Base-by-base conservation (phyloP, 53 echinoderm and acorn worm species). In the Mesocentrotus franciscanus region DNA sequence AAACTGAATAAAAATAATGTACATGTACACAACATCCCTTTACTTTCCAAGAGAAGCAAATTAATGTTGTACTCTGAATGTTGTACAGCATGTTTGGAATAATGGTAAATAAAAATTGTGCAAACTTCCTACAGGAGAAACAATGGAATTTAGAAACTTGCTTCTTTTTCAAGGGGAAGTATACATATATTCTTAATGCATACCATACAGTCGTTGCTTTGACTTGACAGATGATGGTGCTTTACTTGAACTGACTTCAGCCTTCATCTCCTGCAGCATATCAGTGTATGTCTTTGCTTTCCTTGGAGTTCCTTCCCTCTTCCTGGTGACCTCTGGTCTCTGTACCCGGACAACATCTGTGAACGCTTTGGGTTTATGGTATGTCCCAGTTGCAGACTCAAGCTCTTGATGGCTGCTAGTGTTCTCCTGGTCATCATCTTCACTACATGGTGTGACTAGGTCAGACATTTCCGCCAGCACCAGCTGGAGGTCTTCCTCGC, bases 221-320 rank as follows among this genome's bases (percentile, higher is more conserved):
- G 95, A 57, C 91, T 95, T 95, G 56, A 85, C 66, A 22, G 85
- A 36, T 24, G 87, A 85, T 20, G 95, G 87, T n/a, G 66, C 66
- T n/a, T 70, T 85, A 16, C 85, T 94, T 56, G 95, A 85, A 22
- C 71, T 64, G 4, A 94, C 95, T 55, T 94, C 95, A 62, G 95
- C 85, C 85, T 85, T 94, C 95, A 98, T 92, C 66, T 98, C 98
- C 90, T 95, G 95, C 60, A 98, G 95, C 96, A 97, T 97, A 66
- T 98, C 99, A 10, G 97, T 95, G 66, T 98, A 98, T 3, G 97
- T 98, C 95, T 97, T 98, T 61, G 90, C 70, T 66, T 78, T 95
- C 96, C 95, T 94, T 60, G 96, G 96, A n/a, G 95, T 26, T 26
- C 74, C 93, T 34, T 84, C 85, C 64, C 89, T 57, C 84, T 95